These are phyloP conservation scores for Smutsia gigantea DNA, from an alignment of 2,797 vertebrate genomes.

Conservation along the genomic window DNA sequence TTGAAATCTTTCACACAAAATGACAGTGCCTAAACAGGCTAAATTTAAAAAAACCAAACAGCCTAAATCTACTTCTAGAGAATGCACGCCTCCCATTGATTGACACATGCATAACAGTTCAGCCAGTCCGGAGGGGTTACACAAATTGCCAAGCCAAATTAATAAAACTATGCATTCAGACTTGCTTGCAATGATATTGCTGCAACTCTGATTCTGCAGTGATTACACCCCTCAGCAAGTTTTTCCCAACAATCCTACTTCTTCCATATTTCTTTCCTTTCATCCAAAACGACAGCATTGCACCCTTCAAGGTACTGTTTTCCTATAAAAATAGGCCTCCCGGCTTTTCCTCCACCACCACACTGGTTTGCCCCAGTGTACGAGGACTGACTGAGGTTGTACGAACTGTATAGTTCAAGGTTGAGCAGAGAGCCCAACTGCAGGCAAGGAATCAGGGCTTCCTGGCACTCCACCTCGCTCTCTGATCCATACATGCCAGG, in stretches of 20 bases:
- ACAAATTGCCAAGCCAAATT: conserved; percentile 70
- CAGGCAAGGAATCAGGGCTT: conserved; percentile 72
- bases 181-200: conserved; percentile 72
- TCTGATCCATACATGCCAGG: conserved; percentile 69
- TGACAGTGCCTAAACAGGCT: conserved; percentile 85
- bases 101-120: conserved; percentile 93
- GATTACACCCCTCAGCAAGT: conserved; percentile 73
- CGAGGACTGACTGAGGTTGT: conserved; percentile 53
- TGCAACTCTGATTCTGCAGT: conserved; percentile 78
- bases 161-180: conserved; percentile 75
- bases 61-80: conserved; percentile 93
- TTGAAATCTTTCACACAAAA: conserved; percentile 87
- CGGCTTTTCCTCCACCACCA: conserved; percentile 60
- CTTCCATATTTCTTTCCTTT: conserved; percentile 54
- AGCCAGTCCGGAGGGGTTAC: conserved; percentile 77
- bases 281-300: conserved; percentile 63
- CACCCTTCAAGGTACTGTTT: conserved; percentile 31
- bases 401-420: conserved; percentile 55
- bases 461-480: conserved; percentile 69
- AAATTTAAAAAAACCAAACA: conserved; percentile 84
- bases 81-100: conserved; percentile 99
- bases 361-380: conserved; percentile 1
- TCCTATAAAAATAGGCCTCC: conserved; percentile 71
- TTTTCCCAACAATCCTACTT: conserved; percentile 85
- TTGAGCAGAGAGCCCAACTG: conserved; percentile 56